Evolutionary conservation across 2,797 vertebrate genomes (phyloP).

Genomic region (Esox masquinongy): DNA sequence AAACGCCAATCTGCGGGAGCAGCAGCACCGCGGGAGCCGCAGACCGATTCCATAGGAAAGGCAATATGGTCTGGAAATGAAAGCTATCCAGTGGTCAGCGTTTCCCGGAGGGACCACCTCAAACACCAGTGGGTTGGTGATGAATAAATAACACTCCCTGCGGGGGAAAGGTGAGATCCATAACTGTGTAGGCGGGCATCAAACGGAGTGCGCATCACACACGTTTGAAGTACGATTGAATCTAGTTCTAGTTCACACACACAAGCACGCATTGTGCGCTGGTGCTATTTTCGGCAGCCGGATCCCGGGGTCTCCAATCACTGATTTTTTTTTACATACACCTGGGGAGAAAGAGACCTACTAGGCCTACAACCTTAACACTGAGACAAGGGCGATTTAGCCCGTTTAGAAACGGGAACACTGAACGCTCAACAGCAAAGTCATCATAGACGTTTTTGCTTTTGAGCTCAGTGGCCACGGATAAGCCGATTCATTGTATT

Average conservation of each 20-base stretch:
- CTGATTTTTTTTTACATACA: conserved; percentile 39
- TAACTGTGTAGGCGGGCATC: neutral
- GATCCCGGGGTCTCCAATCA: conserved; percentile 16
- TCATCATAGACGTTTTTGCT: neutral
- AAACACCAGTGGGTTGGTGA: conserved; percentile 14
- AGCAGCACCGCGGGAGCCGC: neutral
- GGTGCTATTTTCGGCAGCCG: conserved; percentile 37
- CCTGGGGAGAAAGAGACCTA: conserved; percentile 23
- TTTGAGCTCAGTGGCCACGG: neutral
- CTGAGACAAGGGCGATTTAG: neutral
- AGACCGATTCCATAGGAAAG: neutral
- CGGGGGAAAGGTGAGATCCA: conserved; percentile 15
- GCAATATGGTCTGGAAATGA: conserved; percentile 10
- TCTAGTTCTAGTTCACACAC: conserved; percentile 15
- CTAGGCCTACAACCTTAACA: neutral
- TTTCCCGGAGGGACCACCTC: conserved; percentile 18
- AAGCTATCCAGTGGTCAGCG: conserved; percentile 6
- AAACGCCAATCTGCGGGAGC: conserved; percentile 14
- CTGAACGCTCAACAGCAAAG: neutral
- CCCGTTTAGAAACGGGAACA: neutral
- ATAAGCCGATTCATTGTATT: neutral
- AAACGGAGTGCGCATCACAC: conserved; percentile 8
- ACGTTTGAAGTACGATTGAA: conserved; percentile 30
- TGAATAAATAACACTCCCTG: conserved; percentile 36
- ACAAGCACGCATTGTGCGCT: conserved; percentile 5